A percentile compares a stretch with the other conserved stretches of the same genome.
Conservation (phyloP, 92 coral and sea anemone genomes). For the Palythoa grandis region DNA sequence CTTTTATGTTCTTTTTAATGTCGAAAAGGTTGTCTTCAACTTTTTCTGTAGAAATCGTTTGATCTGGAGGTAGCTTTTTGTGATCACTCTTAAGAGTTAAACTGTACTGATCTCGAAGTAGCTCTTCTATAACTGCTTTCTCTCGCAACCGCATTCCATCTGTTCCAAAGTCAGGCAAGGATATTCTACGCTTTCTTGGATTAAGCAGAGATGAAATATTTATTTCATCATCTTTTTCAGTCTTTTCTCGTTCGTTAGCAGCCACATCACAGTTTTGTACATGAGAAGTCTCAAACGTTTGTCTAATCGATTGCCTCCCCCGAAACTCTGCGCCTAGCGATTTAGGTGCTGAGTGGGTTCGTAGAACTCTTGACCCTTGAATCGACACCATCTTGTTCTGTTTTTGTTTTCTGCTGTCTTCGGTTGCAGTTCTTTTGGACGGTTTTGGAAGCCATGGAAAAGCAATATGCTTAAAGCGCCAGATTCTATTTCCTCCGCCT, state of each 20-base stretch:
- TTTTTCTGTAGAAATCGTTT: neutral
- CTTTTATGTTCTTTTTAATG: neutral
- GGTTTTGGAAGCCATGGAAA: constrained; percentile 85
- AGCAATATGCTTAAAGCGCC: constrained; percentile 76
- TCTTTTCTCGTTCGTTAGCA: neutral
- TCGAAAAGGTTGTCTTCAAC: neutral
- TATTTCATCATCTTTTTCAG: neutral
- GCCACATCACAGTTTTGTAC: neutral
- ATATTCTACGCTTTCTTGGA: constrained; percentile 18
- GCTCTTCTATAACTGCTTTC: neutral
- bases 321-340: constrained; percentile 55
- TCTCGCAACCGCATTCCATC: constrained; percentile 23
- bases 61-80: neutral
- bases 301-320: neutral
- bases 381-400: neutral
- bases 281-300: neutral
- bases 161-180: constrained; percentile 36
- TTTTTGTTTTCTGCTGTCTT: constrained; percentile 7
- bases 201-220: neutral
- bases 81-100: constrained; percentile 13
- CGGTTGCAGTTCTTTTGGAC: constrained; percentile 48
- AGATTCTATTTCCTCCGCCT: constrained; percentile 12
- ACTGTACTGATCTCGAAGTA: neutral
- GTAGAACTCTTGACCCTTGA: constrained; percentile 51
- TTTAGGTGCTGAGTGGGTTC: constrained; percentile 85